phyloP scores from a whole-genome alignment of 2,113 vertebrate species.

The Scytalopus superciliaris region DNA sequence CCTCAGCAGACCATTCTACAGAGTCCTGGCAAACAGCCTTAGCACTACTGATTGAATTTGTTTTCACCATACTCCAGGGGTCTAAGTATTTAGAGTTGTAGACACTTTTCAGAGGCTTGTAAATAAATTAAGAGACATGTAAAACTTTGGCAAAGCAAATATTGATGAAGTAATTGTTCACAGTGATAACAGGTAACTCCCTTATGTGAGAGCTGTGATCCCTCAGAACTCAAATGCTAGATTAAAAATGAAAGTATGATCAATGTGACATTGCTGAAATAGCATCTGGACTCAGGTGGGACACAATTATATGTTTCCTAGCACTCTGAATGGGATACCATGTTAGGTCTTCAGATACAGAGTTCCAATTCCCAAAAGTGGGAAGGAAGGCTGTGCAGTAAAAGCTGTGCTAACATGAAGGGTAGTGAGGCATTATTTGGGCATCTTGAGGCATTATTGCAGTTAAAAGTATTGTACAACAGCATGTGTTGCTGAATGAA shows the following conservation, averaged over 20 bases:
- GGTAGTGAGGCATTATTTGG: neutral
- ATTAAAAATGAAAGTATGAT: neutral
- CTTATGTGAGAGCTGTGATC: neutral
- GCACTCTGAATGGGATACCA: neutral
- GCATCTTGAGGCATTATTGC: neutral
- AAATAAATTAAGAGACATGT: conserved; percentile 20
- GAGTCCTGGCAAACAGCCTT: neutral
- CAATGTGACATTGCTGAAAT: neutral
- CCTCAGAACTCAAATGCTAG: neutral
- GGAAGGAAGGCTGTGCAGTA: neutral
- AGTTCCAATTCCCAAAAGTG: neutral
- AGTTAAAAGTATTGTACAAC: neutral
- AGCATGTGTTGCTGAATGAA: neutral
- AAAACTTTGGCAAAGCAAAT: conserved; percentile 20
- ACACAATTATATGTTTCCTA: neutral
- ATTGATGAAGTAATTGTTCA: neutral
- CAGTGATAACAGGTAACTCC: neutral
- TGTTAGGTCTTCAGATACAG: neutral
- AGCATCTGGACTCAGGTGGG: neutral
- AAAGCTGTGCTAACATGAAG: neutral
- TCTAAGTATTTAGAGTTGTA: conserved; percentile 4
- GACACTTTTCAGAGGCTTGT: neutral
- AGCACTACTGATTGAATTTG: neutral
- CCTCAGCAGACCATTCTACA: neutral
- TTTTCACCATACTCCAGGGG: neutral